Evolutionary conservation across 2,113 vertebrate genomes (phyloP).

Genomic region (Xenopus borealis): DNA sequence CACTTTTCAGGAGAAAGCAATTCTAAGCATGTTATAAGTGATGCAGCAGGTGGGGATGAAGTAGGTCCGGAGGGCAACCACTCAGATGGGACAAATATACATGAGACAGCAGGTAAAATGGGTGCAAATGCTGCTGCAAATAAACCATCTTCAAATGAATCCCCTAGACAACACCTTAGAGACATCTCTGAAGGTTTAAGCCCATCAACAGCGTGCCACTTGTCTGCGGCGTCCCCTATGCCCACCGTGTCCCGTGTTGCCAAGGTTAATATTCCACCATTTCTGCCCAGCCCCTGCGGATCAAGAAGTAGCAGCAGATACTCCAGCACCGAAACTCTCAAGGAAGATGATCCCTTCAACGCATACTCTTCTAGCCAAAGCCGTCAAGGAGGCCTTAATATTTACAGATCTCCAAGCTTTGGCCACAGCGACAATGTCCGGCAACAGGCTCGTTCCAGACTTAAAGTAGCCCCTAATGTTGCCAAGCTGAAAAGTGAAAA

Average conservation of each 20-base stretch:
- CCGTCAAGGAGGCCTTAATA: conserved; percentile 70
- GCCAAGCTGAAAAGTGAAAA: conserved; percentile 44
- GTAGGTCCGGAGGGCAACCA: conserved; percentile 14
- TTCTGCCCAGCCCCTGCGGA: conserved; percentile 73
- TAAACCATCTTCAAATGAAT: conserved; percentile 19
- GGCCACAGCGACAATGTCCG: conserved; percentile 78
- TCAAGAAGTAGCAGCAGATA: conserved; percentile 82
- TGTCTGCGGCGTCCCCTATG: conserved; percentile 47
- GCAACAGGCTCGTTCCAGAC: conserved; percentile 56
- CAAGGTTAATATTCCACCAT: conserved; percentile 88
- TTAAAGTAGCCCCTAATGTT: conserved; percentile 59
- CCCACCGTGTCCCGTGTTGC: conserved; percentile 81
- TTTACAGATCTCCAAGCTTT: conserved; percentile 85
- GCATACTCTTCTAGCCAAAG: conserved; percentile 54
- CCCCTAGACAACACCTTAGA: conserved; percentile 41
- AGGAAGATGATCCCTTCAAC: conserved; percentile 77
- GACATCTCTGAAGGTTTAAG: conserved; percentile 50
- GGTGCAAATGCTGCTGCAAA: background rate
- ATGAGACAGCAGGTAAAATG: conserved; percentile 35
- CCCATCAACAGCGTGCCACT: conserved; percentile 47
- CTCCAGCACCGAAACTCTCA: conserved; percentile 90
- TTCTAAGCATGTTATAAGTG: conserved; percentile 58
- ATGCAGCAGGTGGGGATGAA: conserved; percentile 40
- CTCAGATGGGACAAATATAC: background rate
- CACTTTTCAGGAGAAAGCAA: conserved; percentile 69